Evolutionary conservation across 1,140 invertebrate genomes (phyloP), one percentile per base, ranked within the genome.

Genomic region (Anastrepha ludens): DNA sequence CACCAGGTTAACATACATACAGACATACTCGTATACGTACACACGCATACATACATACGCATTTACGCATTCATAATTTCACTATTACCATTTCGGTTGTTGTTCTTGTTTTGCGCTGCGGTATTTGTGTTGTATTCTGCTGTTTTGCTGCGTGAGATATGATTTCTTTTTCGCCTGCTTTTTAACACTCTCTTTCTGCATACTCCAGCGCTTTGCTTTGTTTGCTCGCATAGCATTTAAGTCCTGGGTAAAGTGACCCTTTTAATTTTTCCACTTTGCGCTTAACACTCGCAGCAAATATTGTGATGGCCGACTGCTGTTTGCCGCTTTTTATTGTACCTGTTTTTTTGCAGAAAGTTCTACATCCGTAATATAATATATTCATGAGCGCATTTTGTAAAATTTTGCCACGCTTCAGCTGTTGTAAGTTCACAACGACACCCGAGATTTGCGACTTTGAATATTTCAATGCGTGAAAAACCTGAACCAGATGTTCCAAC

Each of bases 201-300:
- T 55, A n/a, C 5, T 60, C 85, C 88, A 91, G 0, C 86, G 60
- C 59, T 50, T 81, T 55, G 47, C 55, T 81, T 81, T 81, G 47
- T 81, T 81, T 81, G 20, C 17, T 55, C 50, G 74, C 15, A 81
- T 81, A 55, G 47, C 47, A 2, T 81, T 62, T 81, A 91, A 92
- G 91, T 91, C 91, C 90, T 91, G 20, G 47, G 90, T 91, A 91
- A 92, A 92, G 91, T 92, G 91, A 92, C 91, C 91, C 91, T 92
- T 92, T 92, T 92, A 92, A 92, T 92, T 91, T 92, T 88, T 86
- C 89, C 87, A 59, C 70, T 81, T 81, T 55, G 15, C 44, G 47
- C 47, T 81, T 55, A 81, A 41, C 20, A 8, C 44, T 15, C 17
- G 9, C 55, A 13, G 47, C 20, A 81, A 29, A n/a, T n/a, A 44